Evolutionary conservation across 2,113 vertebrate genomes (phyloP).

Genomic region (Gallinago undulata): DNA sequence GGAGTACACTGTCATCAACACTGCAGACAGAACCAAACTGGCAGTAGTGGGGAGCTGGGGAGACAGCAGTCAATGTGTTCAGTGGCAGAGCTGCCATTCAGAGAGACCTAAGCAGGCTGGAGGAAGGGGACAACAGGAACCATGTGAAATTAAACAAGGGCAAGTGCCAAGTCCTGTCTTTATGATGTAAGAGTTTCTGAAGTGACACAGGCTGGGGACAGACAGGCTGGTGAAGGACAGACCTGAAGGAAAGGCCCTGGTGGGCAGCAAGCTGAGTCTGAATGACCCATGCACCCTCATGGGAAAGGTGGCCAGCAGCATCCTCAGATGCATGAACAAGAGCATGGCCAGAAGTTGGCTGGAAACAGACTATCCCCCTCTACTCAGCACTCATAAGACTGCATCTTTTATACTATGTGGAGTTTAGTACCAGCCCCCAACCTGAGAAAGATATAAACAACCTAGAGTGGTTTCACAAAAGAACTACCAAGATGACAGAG

Average conservation of each 20-base stretch:
- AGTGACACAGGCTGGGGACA: neutral
- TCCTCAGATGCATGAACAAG: neutral
- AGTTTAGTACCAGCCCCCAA: neutral
- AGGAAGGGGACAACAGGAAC: neutral
- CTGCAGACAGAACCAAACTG: neutral
- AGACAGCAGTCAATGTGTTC: neutral
- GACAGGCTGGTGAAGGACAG: neutral
- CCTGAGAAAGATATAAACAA: neutral
- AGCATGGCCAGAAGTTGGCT: neutral
- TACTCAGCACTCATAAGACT: neutral
- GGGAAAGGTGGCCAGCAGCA: neutral
- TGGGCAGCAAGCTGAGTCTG: neutral
- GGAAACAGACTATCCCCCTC: neutral
- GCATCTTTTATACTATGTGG: neutral
- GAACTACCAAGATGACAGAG: neutral
- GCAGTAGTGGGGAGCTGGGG: too few relatives aligned
- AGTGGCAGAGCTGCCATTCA: neutral
- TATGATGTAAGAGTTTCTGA: neutral
- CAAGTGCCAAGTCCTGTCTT: neutral
- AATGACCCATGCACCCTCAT: accelerated
- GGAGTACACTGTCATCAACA: neutral
- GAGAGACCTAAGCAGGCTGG: neutral
- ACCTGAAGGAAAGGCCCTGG: neutral
- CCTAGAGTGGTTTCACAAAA: neutral
- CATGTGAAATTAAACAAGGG: neutral